Base-by-base conservation (phyloP, 64 coral and sea anemone species). In the Anthopleura sola region DNA sequence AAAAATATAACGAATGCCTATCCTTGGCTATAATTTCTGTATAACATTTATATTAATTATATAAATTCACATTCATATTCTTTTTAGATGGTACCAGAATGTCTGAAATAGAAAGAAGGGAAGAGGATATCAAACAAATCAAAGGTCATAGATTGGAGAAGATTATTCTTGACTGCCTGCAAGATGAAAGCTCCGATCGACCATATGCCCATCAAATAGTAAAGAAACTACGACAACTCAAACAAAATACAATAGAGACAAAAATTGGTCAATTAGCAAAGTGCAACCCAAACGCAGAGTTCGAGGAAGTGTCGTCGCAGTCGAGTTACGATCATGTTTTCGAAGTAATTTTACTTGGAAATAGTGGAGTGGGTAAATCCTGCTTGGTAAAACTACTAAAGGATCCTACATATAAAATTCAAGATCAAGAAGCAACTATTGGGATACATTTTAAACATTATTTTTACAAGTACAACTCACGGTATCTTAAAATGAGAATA, bases 1-100 rank as follows among this genome's bases (percentile, higher is more conserved):
- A n/a, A n/a, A n/a, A n/a, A n/a, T n/a, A n/a, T n/a, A n/a, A n/a
- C n/a, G n/a, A n/a, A n/a, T n/a, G n/a, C n/a, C n/a, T n/a, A n/a
- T n/a, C n/a, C n/a, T n/a, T n/a, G n/a, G n/a, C n/a, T n/a, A n/a
- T n/a, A n/a, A n/a, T n/a, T 6, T 44, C 4, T 44, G 40, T 44
- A 44, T 44, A 8, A 44, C 9, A 44, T 44, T 44, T 44, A 44
- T 44, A 44, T 44, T 3, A 44, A 3, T 3, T 44, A 44, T 44
- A 6, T 3, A 44, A 44, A 44, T 44, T 44, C 7, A 44, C 7
- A 44, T 51, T 51, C 12, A 51, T 16, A 51, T 16, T 51, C 49
- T 51, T 51, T 51, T 51, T 32, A 88, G 86, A 88, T 81, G 86
- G 86, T 24, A 19, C 13, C 23, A 50, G 38, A 0, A 33, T 88